These are phyloP conservation scores for Nibea coibor DNA, from an alignment of 2,113 vertebrate species.

Conservation along the genomic window DNA sequence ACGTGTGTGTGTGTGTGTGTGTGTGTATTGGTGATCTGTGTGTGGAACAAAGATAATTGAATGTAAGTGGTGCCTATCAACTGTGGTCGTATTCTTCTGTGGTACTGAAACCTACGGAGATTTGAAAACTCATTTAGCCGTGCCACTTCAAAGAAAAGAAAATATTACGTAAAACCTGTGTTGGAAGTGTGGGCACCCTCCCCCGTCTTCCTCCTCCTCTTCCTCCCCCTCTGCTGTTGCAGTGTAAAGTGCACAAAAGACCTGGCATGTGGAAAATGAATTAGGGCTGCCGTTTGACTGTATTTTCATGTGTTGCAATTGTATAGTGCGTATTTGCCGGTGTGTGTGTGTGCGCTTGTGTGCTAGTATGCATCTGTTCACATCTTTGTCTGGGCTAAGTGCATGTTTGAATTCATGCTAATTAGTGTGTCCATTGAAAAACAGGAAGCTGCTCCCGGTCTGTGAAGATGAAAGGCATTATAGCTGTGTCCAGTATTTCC, in stretches of 20 bases:
- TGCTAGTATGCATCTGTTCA: constrained; percentile 20
- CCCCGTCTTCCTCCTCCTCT: not conserved
- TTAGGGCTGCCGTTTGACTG: constrained; percentile 22
- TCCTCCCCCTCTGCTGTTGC: constrained; percentile 14
- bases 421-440: constrained; percentile 64
- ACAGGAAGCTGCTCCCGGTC: constrained; percentile 64
- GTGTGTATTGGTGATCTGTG: constrained; percentile 17
- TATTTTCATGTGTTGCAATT: constrained; percentile 22
- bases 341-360: not conserved
- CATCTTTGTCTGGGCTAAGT: constrained; percentile 49
- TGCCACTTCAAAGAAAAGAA: constrained; percentile 72
- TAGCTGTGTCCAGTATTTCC: constrained; percentile 69
- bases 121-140: constrained; percentile 68
- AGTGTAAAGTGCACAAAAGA: constrained; percentile 39
- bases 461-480: constrained; percentile 74
- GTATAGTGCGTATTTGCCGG: not conserved
- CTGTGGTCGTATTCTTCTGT: constrained; percentile 61
- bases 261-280: constrained; percentile 52
- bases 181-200: constrained; percentile 27
- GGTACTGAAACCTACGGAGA: constrained; percentile 61
- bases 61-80: constrained; percentile 74
- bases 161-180: constrained; percentile 59
- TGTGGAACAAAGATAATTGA: constrained; percentile 70
- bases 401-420: constrained; percentile 59
- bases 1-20: constrained; percentile 3